Evolutionary conservation across 2,113 vertebrate genomes (phyloP).

Genomic region (Tupaia tana): DNA sequence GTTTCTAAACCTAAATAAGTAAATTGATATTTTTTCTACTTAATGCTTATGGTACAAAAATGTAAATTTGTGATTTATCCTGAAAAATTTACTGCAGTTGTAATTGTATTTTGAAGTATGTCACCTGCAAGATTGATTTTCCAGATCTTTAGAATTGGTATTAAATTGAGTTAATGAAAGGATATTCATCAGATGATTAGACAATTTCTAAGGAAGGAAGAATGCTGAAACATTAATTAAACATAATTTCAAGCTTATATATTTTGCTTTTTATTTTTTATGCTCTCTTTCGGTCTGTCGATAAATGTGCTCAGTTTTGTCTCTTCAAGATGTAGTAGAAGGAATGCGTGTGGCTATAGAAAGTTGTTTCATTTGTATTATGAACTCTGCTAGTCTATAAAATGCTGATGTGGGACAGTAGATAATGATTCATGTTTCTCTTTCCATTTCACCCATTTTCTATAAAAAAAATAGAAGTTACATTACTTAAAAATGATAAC

Average conservation of each 20-base stretch:
- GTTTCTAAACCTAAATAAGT: neutral
- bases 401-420: neutral
- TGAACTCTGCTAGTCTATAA: neutral
- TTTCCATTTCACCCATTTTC: neutral
- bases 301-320: neutral
- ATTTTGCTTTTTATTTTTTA: neutral
- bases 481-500: neutral
- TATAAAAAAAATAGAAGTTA: slow-evolving; percentile 11
- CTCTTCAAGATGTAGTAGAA: neutral
- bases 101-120: slow-evolving; percentile 10
- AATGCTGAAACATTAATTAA: neutral
- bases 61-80: slow-evolving; percentile 7
- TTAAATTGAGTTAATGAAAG: neutral
- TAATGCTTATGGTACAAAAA: neutral
- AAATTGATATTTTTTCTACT: neutral
- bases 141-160: neutral
- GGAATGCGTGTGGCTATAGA: neutral
- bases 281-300: neutral
- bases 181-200: neutral
- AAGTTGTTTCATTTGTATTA: neutral
- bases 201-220: neutral
- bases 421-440: neutral
- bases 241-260: slow-evolving; percentile 11
- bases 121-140: neutral
- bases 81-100: neutral